Conservation (phyloP, 2,888 invertebrate species). For the Eristalinus aeneus region DNA sequence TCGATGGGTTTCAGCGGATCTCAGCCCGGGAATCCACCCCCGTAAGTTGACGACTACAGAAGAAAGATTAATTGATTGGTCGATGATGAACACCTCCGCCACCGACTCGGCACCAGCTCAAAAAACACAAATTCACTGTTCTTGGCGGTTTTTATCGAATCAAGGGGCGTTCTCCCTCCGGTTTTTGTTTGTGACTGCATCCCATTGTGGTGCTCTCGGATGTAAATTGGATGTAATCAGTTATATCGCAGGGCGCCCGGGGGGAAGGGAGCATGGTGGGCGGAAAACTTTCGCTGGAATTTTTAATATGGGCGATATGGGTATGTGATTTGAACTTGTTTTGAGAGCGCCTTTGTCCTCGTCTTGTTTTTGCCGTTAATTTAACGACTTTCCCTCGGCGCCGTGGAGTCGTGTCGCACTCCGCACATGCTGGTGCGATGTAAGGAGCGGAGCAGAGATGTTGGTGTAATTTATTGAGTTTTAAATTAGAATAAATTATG, state of each 20-base stretch:
- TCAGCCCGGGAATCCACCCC: conserved; percentile 9
- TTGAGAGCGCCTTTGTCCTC: conserved; percentile 3
- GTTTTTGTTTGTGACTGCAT: neutral
- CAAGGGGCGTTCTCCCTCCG: conserved; percentile 1
- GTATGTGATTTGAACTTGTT: conserved; percentile 44
- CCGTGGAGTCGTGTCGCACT: neutral
- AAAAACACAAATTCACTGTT: conserved; percentile 24
- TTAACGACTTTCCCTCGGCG: neutral
- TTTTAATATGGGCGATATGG: conserved; percentile 50
- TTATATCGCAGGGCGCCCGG: conserved; percentile 20
- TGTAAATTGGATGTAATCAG: conserved; percentile 59
- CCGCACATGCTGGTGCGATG: neutral
- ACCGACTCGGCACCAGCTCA: conserved; percentile 9
- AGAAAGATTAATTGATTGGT: conserved; percentile 63
- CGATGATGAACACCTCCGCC: conserved; percentile 56
- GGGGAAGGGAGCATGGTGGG: neutral
- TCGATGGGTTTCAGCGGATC: neutral
- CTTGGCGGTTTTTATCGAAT: neutral
- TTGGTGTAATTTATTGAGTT: conserved; percentile 44
- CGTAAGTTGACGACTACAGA: conserved; percentile 46
- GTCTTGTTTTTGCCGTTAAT: neutral
- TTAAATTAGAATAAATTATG: conserved; percentile 55
- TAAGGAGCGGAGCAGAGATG: neutral
- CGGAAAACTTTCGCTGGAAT: conserved; percentile 24
- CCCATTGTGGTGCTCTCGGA: neutral